Evolutionary conservation across 1,140 invertebrate genomes (phyloP).

Genomic region (Ditylenchus dipsaci): DNA sequence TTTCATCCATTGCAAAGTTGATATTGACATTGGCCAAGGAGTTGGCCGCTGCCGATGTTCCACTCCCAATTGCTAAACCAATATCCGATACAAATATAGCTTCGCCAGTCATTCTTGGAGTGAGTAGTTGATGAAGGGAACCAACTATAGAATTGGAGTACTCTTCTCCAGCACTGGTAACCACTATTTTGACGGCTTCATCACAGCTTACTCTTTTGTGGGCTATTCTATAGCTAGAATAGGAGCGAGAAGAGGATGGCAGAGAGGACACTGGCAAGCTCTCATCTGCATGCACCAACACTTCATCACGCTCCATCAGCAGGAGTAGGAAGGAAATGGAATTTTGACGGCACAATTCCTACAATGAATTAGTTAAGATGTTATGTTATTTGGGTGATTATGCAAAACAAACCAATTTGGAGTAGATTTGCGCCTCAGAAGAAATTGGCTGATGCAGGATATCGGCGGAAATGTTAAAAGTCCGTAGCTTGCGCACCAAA

Average conservation of each 20-base stretch:
- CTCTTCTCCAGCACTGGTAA: neutral
- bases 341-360: slow-evolving; percentile 2
- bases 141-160: neutral
- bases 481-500: neutral
- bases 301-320: slow-evolving; percentile 1
- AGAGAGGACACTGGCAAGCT: neutral
- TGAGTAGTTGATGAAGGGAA: neutral
- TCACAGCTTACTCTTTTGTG: neutral
- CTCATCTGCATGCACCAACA: slow-evolving; percentile 5
- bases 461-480: neutral
- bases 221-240: neutral
- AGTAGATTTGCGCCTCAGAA: neutral
- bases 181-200: neutral
- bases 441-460: neutral
- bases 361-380: no score
- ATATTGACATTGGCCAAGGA: slow-evolving; percentile 9
- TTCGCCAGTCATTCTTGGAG: neutral
- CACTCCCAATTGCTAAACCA: neutral
- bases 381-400: no score
- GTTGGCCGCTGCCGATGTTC: neutral
- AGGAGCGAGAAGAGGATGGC: neutral
- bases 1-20: slow-evolving; percentile 17
- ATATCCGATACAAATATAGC: neutral
- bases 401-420: neutral
- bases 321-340: slow-evolving; percentile 3